phyloP scores from a whole-genome alignment of 2,113 vertebrate genomes.

The Cyprinodon brontotheroides region DNA sequence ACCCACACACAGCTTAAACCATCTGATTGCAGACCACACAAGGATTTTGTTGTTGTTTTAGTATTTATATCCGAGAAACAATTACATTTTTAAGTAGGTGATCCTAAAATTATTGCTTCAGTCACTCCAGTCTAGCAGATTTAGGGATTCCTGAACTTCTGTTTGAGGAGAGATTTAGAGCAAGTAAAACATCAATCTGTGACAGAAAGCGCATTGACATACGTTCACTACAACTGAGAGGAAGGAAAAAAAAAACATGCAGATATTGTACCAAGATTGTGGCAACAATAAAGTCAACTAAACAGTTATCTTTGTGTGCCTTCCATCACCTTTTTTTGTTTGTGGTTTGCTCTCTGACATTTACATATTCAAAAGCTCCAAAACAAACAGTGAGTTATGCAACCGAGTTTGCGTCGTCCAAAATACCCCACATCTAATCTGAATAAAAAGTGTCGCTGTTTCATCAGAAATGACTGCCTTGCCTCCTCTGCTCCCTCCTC shows the following conservation, averaged over 20 bases:
- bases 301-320: slow-evolving; percentile 49
- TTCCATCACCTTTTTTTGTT: slow-evolving; percentile 30
- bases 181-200: neutral
- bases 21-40: neutral
- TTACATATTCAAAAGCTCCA: slow-evolving; percentile 75
- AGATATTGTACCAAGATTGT: neutral
- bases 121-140: too few species aligned
- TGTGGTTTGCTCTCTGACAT: slow-evolving; percentile 45
- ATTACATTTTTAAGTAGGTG: neutral
- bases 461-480: slow-evolving; percentile 30
- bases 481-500: neutral
- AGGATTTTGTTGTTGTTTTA: neutral
- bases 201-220: neutral
- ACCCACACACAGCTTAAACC: neutral
- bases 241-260: neutral
- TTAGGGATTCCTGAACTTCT: neutral
- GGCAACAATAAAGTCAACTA: slow-evolving; percentile 20
- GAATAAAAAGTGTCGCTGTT: slow-evolving; percentile 63
- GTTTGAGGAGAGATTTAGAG: neutral
- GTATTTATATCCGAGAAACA: neutral
- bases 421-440: slow-evolving; percentile 71
- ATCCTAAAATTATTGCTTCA: neutral
- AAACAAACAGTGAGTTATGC: slow-evolving; percentile 77
- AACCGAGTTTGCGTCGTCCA: slow-evolving; percentile 68
- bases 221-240: neutral